Conservation (phyloP, 2,797 vertebrate species). For the Xenentodon cancila region DNA sequence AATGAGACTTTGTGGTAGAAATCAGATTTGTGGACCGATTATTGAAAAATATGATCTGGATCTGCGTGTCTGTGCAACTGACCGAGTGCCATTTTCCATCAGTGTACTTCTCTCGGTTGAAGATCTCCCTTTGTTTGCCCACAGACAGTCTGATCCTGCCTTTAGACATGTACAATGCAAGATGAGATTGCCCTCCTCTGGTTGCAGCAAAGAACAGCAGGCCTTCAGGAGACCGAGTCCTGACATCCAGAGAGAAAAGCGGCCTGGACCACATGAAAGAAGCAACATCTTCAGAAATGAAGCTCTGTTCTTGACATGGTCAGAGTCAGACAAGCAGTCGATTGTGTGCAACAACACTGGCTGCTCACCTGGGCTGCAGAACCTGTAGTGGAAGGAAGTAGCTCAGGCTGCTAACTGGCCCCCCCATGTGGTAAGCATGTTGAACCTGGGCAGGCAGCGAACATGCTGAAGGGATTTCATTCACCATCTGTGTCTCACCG, state of each 20-base stretch:
- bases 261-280: constrained; percentile 73
- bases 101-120: constrained; percentile 87
- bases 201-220: constrained; percentile 86
- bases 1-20: not conserved
- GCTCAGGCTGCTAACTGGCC: constrained; percentile 81
- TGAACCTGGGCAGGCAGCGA: constrained; percentile 59
- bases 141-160: constrained; percentile 87
- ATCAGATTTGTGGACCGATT: not conserved
- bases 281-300: too few relatives aligned
- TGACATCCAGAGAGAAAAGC: constrained; percentile 88
- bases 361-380: constrained; percentile 83
- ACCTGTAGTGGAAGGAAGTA: constrained; percentile 80
- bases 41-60: not conserved
- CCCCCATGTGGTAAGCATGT: constrained; percentile 81
- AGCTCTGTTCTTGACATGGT: too few relatives aligned
- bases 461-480: constrained; percentile 66
- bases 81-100: constrained; percentile 95
- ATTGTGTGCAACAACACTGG: not conserved
- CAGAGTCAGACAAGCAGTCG: too few relatives aligned
- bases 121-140: constrained; percentile 84
- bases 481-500: constrained; percentile 25
- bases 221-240: constrained; percentile 84
- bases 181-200: constrained; percentile 77
- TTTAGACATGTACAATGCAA: constrained; percentile 89
- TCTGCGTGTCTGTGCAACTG: constrained; percentile 64